Evolutionary conservation across 2,113 vertebrate species (phyloP).

Genomic region (Phodopus roborovskii): DNA sequence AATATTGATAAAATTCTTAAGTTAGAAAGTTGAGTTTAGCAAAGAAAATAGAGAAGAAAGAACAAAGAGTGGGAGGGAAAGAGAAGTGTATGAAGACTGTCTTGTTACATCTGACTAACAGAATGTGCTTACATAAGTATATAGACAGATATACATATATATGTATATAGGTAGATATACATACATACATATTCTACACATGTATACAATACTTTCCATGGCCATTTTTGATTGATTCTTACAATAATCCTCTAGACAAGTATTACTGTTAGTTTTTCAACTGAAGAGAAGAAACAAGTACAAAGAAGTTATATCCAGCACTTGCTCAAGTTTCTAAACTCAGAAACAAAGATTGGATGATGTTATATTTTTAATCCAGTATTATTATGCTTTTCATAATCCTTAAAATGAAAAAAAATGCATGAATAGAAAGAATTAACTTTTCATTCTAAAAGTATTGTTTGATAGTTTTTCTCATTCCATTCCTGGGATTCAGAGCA

Average conservation of each 20-base stretch:
- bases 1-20: background rate
- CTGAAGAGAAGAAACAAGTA: background rate
- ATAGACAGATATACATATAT: background rate
- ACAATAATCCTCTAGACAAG: background rate
- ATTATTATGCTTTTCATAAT: background rate
- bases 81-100: background rate
- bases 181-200: background rate
- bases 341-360: background rate
- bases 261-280: background rate
- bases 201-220: background rate
- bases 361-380: background rate
- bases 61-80: background rate
- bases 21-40: background rate
- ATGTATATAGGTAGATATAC: no score
- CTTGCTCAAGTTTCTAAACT: conserved; percentile 22
- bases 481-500: background rate
- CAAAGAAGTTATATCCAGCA: background rate
- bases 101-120: background rate
- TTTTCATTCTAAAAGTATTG: background rate
- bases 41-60: background rate
- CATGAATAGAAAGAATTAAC: background rate
- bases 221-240: background rate
- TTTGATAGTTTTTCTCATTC: background rate
- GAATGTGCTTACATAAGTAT: background rate
- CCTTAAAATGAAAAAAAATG: background rate